Evolutionary conservation across 1,140 invertebrate genomes (phyloP), one percentile per base, ranked within the genome.

Genomic region (Bradynema listronoti): DNA sequence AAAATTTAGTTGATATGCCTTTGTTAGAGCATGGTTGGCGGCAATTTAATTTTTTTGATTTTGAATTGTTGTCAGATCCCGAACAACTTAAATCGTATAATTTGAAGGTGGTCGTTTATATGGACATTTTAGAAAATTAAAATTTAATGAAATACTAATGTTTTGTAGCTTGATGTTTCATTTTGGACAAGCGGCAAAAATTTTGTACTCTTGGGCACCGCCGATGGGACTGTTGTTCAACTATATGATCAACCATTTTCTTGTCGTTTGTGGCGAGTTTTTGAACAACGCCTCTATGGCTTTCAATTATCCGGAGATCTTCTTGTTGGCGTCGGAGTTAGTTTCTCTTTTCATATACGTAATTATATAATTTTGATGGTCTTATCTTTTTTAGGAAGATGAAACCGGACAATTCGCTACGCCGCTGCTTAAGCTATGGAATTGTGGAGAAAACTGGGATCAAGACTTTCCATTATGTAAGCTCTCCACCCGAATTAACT

Each of bases 21-120:
- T 58, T 51, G 25, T 51, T 50, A 7, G 71, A 73, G 29, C 55
- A 68, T n/a, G 72, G 71, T 32, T 73, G 71, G 71, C 63, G 68
- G 9, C 50, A 63, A 25, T 73, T 73, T 36, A 50, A 63, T 36
- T 73, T 73, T 42, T 73, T 73, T 58, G 71, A 73, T 39, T 56
- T 65, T 34, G 27, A 19, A 16, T 11, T 34, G 9, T 53, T 72
- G 4, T 46, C n/a, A 19, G 69, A 71, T 41, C 67, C 71, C 25
- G 65, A 66, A 5, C 22, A 59, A 4, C 36, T 27, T 9, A 46
- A 72, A 29, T 65, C 56, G 32, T 71, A 65, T 50, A 27, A 51
- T 34, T 56, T 74, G 2, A 51, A 66, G 58, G 63, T 67, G 2
- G 14, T 14, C 61, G 25, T 67, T 62, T 11, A 16, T n/a, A 33